Conservation (phyloP, 2,113 vertebrate species). For the Percina caprodes region DNA sequence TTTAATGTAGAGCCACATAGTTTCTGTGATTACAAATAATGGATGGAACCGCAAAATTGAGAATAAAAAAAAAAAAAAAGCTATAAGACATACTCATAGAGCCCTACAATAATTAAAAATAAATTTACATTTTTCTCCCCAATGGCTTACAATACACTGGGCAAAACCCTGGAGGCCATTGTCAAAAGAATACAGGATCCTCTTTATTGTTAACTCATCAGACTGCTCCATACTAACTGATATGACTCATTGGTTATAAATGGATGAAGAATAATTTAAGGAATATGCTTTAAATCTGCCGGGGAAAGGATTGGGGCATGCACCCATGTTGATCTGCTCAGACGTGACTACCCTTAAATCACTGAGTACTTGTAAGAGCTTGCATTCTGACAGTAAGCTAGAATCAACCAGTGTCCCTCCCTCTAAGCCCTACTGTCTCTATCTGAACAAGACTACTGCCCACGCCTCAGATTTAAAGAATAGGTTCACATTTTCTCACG, state of each 20-base stretch:
- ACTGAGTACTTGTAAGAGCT: constrained; percentile 5
- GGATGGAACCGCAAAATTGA: too few relatives aligned
- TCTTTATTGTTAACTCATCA: background rate
- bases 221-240: background rate
- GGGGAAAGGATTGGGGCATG: background rate
- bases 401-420: background rate
- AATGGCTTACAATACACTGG: too few relatives aligned
- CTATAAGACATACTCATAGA: too few relatives aligned
- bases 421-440: background rate
- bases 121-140: too few relatives aligned
- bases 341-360: background rate
- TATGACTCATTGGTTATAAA: too few relatives aligned
- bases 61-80: too few relatives aligned
- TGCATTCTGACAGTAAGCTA: background rate
- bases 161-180: background rate
- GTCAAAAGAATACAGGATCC: background rate
- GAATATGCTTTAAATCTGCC: background rate
- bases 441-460: background rate
- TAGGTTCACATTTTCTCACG: background rate
- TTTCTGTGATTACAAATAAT: too few relatives aligned
- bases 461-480: background rate
- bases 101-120: too few relatives aligned
- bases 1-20: too few relatives aligned
- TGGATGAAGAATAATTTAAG: too few relatives aligned
- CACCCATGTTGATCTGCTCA: background rate